Evolutionary conservation across 1,140 invertebrate species (phyloP), one percentile per base, ranked within the genome.

Genomic region (Coboldia fuscipes): DNA sequence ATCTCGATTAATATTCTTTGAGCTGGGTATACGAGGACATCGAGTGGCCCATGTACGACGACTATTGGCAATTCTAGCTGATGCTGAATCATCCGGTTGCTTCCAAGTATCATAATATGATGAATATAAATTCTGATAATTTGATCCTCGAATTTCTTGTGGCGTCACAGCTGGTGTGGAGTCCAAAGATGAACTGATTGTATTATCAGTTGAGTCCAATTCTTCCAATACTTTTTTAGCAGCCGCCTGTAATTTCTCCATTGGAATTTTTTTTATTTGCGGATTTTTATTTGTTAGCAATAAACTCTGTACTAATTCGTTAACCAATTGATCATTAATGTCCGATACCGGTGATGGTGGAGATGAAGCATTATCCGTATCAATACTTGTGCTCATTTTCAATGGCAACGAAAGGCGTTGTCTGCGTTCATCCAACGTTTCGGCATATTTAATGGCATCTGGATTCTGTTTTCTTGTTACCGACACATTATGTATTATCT

Each of bases 51-150:
- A 42, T 56, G 41, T 33, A 50, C 20, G 38, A 44, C 6, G 39
- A 45, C 19, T 34, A 43, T 2, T 46, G 51, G 17, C 47, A 50
- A 36, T 40, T 53, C 47, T 54, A 58, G 45, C 12, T 15, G 27
- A 8, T 29, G 8, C 6, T n/a, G 35, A 19, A 21, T 53, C 44
- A 2, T 44, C 43, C 3, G 45, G 40, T 1, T 54, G 54, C 4
- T 54, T 61, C 69, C 70, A 72, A 2, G 61, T 59, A 34, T 62
- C 59, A 38, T 70, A 74, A 45, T 72, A 73, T 13, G 63, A 51
- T 33, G 61, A 59, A 23, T 67, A 67, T 31, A 61, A 57, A 27
- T 48, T n/a, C n/a, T n/a, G n/a, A n/a, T n/a, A n/a, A n/a, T n/a
- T n/a, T 41, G 44, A 57, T 52, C 33, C 47, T 44, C 44, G 45